These are phyloP conservation scores for Liposcelis brunnea DNA, from an alignment of 2,888 invertebrate species.

Conservation along the genomic window DNA sequence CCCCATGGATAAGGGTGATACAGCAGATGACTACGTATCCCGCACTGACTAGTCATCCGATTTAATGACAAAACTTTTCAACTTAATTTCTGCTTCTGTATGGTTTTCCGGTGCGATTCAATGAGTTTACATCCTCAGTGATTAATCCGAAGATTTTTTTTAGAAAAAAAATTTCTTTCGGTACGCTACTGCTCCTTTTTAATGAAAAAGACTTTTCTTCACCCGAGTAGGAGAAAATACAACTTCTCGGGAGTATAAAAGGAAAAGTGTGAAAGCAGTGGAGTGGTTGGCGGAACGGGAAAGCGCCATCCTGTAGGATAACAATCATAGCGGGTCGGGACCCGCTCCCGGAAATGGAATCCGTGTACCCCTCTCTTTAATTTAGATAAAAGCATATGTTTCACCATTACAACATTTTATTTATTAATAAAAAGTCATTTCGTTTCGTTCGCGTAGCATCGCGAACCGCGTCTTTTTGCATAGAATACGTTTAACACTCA, in stretches of 20 bases:
- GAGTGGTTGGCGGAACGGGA: slow-evolving; percentile 1
- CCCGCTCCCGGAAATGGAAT: slow-evolving; percentile 6
- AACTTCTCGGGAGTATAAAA: too few relatives aligned
- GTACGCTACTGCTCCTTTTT: too few relatives aligned
- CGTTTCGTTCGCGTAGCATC: background rate
- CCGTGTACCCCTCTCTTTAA: slow-evolving; percentile 9
- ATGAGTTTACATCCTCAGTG: too few relatives aligned
- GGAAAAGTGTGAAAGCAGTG: background rate
- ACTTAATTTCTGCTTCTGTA: background rate
- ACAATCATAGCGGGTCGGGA: slow-evolving; percentile 2
- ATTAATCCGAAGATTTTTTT: too few relatives aligned
- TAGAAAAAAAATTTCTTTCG: too few relatives aligned
- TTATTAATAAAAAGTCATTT: slow-evolving; percentile 3
- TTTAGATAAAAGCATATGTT: slow-evolving; percentile 10
- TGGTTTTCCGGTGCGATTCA: too few relatives aligned
- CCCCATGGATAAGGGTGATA: too few relatives aligned
- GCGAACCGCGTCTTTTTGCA: background rate
- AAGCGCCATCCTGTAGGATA: slow-evolving; percentile 5
- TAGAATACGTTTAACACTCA: background rate
- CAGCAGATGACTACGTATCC: too few relatives aligned
- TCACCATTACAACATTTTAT: slow-evolving; percentile 8
- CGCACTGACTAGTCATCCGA: slow-evolving; percentile 1
- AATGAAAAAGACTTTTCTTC: too few relatives aligned
- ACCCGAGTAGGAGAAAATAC: too few relatives aligned
- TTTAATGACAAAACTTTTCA: slow-evolving; percentile 4